Base-by-base conservation (phyloP, 2,113 vertebrate genomes). In the Semnornis frantzii region DNA sequence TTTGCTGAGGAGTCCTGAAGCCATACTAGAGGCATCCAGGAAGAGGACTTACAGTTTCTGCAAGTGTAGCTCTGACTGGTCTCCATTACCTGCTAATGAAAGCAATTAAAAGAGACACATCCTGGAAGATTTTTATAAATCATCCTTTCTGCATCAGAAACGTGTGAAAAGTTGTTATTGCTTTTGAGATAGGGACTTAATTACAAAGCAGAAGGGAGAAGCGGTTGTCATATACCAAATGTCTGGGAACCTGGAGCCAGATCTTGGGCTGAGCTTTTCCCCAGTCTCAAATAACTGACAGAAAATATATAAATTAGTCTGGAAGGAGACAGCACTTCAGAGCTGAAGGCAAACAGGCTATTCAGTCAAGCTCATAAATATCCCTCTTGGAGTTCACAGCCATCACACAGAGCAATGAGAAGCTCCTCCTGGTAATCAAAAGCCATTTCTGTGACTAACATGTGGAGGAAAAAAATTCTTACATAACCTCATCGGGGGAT, bases 251-350 rank as follows among this genome's bases (percentile, higher is more conserved):
- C 62, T 89, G 70, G 55, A 89, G 81, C 16, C 30, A 90, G 39
- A 48, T 69, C 30, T 68, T 64, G 54, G 48, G 7, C 11, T 60
- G 27, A 84, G 18, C 20, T 75, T 85, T 83, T 81, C 6, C 5
- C 15, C 10, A 58, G 66, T 27, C 80, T 82, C 59, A 92, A 81
- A 59, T 46, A 58, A 21, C 39, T 44, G 62, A 86, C 58, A 75
- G 46, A 86, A 90, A 88, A 79, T 17, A 30, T 46, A 62, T 48
- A 52, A 84, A 81, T 90, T 83, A 62, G 54, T 72, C 73, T 96
- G 83, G 27, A 94, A 93, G 55, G 66, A 96, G 73, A 69, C 71
- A 91, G 72, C 21, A 37, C 20, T 82, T 81, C 3, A 4, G 65
- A 88, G 60, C 65, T 90, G 79, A 90, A 73, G 27, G 58, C 72